Evolutionary conservation across 2,113 vertebrate species (phyloP).

Genomic region (Semicossyphus pulcher): DNA sequence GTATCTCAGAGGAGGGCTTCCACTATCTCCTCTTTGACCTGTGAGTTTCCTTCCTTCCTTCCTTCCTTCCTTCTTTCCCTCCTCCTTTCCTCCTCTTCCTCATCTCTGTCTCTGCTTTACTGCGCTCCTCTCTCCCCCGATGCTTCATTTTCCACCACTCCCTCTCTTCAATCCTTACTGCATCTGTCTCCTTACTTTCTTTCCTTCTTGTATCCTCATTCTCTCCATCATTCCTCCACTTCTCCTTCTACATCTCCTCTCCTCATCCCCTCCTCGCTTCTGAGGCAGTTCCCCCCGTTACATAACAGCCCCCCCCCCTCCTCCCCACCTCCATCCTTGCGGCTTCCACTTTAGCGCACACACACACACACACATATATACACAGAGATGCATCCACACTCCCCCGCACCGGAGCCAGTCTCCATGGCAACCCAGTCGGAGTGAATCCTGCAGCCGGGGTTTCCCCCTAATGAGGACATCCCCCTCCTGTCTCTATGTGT

Average conservation of each 20-base stretch:
- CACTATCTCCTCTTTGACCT: constrained; percentile 97
- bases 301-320: constrained; percentile 64
- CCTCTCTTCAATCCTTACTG: neutral
- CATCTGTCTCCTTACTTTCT: constrained; percentile 26
- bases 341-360: constrained; percentile 41
- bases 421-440: constrained; percentile 83
- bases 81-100: neutral
- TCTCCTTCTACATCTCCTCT: neutral
- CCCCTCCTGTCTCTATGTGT: constrained; percentile 67
- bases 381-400: constrained; percentile 40
- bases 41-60: constrained; percentile 84
- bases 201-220: constrained; percentile 13
- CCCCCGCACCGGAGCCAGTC: constrained; percentile 80
- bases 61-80: neutral
- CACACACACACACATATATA: constrained; percentile 32
- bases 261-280: constrained; percentile 31
- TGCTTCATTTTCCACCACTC: constrained; percentile 20
- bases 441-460: constrained; percentile 84
- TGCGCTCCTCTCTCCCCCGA: neutral
- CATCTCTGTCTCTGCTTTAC: neutral
- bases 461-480: constrained; percentile 84
- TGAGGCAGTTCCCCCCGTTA: constrained; percentile 64
- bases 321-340: constrained; percentile 44
- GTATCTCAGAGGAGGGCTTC: constrained; percentile 96
- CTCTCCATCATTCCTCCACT: constrained; percentile 3